Base-by-base conservation (phyloP, 2,888 invertebrate species). In the Mythimna impura region DNA sequence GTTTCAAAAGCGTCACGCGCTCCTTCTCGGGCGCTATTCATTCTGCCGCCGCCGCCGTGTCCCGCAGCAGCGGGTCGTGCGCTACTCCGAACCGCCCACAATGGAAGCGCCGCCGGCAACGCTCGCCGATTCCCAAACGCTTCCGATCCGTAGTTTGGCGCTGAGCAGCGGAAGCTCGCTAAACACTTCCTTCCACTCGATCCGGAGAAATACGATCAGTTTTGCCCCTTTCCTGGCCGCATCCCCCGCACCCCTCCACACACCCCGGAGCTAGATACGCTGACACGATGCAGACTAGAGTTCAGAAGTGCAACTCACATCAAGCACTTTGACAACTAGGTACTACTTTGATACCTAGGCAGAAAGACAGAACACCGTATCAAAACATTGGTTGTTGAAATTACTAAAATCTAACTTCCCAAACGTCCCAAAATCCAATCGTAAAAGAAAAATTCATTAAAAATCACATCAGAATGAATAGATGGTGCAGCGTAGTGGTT, bases 121-220 rank as follows among this genome's bases (percentile, higher is more conserved):
- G 40, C 25, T 78, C 71, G 78, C 62, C 40, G 67, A 78, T 74
- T 76, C 71, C 72, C 77, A 74, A 77, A 64, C 58, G 65, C 60
- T 84, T 85, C 82, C 82, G 80, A 78, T 85, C 71, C 34, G 52
- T 70, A 62, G 73, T 64, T 66, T 67, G 64, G 58, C 66, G 25
- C 73, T 52, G 55, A 43, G 52, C 65, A 66, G 71, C 76, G 81
- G 88, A 87, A 88, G 83, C 85, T 76, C 73, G 76, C 84, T 89
- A 88, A 89, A 88, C 84, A 82, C 86, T 89, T 89, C 89, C 89
- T 89, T 89, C 90, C 89, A 85, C 78, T 85, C 83, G 85, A 87
- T 83, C 83, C 87, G 80, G 78, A 74, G 88, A 83, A 84, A 88
- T 86, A 84, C 87, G 86, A 87, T 87, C 88, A 70, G 76, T 58